Base-by-base conservation (phyloP, 1,140 invertebrate species). In the Grapholita molesta region DNA sequence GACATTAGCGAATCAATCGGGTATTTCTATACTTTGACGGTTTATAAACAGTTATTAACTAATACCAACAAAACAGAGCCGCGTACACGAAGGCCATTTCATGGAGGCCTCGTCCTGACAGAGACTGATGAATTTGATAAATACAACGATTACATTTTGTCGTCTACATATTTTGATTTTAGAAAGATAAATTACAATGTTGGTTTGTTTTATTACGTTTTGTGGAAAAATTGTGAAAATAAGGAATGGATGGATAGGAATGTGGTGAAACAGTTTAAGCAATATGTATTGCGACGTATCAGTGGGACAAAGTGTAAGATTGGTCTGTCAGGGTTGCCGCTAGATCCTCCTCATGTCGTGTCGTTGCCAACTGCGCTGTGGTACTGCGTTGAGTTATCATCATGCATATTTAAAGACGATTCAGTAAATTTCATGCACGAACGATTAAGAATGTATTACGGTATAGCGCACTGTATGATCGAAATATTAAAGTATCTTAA, bases 171-270 rank as follows among this genome's bases (percentile, higher is more conserved):
- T 28, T 80, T 80, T 57, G 23, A 78, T 73, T 70, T n/a, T 15
- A 81, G 74, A 55, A 78, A 75, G 24, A 28, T 81, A 4, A 53
- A 81, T 15, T 81, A 70, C 48, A 81, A 81, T 55, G 33, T 71
- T 33, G 79, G 79, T 0, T 65, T 81, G 12, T 81, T 81, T 30
- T 81, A 81, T 32, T 81, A 64, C 15, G 70, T 77, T 24, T 53
- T 81, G 48, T 81, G 72, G 77, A 81, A 79, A 53, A 79, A 72
- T 65, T 76, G 73, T 53, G 79, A 81, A 64, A 73, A 70, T n/a
- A 82, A 82, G 69, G 68, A 77, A 57, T 82, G 79, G 79, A 82
- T 82, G 79, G 77, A 82, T 48, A 70, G 35, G 72, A 82, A 82
- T 53, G 72, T 82, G 2, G 68, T 77, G 7, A 72, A 79, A 64